These are phyloP conservation scores for Drosophila nannoptera DNA, from an alignment of 1,140 invertebrate genomes.

Conservation along the genomic window DNA sequence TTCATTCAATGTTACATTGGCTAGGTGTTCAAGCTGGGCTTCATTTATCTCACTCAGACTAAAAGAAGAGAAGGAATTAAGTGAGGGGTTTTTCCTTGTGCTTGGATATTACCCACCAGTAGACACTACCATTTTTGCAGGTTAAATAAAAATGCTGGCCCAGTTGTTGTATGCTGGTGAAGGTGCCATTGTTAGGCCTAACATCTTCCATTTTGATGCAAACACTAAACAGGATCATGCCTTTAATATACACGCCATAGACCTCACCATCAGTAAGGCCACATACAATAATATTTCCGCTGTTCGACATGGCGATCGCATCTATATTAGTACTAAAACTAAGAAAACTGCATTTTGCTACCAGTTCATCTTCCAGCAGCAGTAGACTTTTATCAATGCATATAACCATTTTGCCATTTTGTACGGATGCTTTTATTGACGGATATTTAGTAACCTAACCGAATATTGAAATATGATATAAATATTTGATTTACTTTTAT, in stretches of 20 bases:
- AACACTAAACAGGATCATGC: constrained; percentile 64
- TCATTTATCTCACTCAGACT: constrained; percentile 72
- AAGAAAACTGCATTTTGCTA: constrained; percentile 67
- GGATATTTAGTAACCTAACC: constrained; percentile 60
- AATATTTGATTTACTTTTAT: neutral
- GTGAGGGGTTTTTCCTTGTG: neutral
- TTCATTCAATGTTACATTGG: constrained; percentile 46
- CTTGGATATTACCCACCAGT: constrained; percentile 45
- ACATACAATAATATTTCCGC: constrained; percentile 72
- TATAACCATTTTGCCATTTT: constrained; percentile 71
- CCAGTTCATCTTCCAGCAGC: constrained; percentile 71
- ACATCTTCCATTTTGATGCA: constrained; percentile 65
- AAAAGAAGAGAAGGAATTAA: neutral
- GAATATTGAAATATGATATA: neutral
- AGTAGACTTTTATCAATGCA: constrained; percentile 70
- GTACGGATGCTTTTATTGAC: constrained; percentile 53
- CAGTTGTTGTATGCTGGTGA: constrained; percentile 60
- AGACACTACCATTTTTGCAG: constrained; percentile 72
- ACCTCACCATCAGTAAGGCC: constrained; percentile 71
- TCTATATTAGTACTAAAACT: constrained; percentile 67
- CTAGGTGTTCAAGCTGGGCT: constrained; percentile 39
- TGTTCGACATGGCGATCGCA: constrained; percentile 60
- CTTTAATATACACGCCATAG: constrained; percentile 72
- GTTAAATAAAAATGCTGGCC: constrained; percentile 58
- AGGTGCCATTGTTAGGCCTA: constrained; percentile 44